phyloP scores from a whole-genome alignment of 2,888 invertebrate genomes.

The Thalpophila matura region DNA sequence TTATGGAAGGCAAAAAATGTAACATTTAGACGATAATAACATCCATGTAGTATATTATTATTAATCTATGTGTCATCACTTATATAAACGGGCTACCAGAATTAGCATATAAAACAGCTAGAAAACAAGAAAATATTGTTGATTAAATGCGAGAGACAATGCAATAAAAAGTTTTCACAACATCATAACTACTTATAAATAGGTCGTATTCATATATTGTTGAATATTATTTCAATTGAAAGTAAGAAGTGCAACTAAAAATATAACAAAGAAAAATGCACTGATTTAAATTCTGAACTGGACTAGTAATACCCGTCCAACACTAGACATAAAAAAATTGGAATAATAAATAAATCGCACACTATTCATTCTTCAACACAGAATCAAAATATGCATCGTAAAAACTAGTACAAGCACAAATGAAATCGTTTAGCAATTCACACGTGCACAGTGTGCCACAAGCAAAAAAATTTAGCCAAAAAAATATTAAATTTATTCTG shows the following conservation, averaged over 20 bases:
- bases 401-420: conserved; percentile 34
- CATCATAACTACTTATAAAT: too few species aligned
- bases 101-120: too few species aligned
- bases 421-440: conserved; percentile 55
- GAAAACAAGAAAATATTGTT: neutral
- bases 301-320: neutral
- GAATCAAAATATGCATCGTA: conserved; percentile 32
- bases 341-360: conserved; percentile 25
- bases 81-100: too few species aligned
- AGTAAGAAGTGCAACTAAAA: neutral
- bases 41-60: too few species aligned
- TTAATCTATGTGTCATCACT: too few species aligned
- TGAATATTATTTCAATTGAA: too few species aligned
- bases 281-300: too few species aligned
- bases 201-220: too few species aligned
- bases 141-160: neutral
- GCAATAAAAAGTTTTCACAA: too few species aligned
- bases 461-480: conserved; percentile 48
- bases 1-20: too few species aligned
- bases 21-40: too few species aligned
- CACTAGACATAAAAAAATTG: neutral
- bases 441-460: conserved; percentile 47
- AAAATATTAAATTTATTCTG: conserved; percentile 60
- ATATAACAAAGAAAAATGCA: neutral
- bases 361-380: conserved; percentile 27